Percentiles rank a stretch among this genome's conserved stretches.
Evolutionary conservation across 2,113 vertebrate species (phyloP).

Genomic region (Ceratotherium simum): DNA sequence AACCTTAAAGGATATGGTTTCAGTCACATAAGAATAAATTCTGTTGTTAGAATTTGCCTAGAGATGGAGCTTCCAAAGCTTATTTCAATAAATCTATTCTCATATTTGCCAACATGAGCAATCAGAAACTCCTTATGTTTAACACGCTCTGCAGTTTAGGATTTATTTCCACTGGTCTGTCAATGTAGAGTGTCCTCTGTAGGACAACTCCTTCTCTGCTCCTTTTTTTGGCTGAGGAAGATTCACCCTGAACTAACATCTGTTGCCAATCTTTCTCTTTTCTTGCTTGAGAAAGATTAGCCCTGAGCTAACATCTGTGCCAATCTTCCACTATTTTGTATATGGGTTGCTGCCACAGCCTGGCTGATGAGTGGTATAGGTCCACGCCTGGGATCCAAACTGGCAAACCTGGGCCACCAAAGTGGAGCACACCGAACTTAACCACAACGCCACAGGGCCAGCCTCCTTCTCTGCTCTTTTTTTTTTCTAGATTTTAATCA

Average conservation of each 20-base stretch:
- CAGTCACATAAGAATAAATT: not conserved
- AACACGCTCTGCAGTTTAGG: not conserved
- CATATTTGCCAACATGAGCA: not conserved
- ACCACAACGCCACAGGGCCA: no score
- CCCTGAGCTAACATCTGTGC: no score
- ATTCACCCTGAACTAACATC: no score
- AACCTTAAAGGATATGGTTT: not conserved
- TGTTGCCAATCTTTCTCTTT: no score
- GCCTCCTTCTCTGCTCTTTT: not conserved
- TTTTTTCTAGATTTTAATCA: not conserved
- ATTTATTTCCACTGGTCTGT: not conserved
- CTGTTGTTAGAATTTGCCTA: constrained; percentile 6
- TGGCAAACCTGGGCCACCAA: no score
- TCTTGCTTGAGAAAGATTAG: no score
- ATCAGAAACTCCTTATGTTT: not conserved
- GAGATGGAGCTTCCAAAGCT: not conserved
- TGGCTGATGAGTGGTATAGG: no score
- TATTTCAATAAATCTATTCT: not conserved
- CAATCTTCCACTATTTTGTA: no score
- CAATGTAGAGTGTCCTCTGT: not conserved
- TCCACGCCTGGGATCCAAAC: no score
- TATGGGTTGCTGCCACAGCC: no score
- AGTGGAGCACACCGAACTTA: no score
- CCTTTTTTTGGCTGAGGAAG: no score
- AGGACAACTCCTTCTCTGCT: not conserved